phyloP scores from a whole-genome alignment of 2,888 invertebrate species.

The Pristionchus entomophagus region DNA sequence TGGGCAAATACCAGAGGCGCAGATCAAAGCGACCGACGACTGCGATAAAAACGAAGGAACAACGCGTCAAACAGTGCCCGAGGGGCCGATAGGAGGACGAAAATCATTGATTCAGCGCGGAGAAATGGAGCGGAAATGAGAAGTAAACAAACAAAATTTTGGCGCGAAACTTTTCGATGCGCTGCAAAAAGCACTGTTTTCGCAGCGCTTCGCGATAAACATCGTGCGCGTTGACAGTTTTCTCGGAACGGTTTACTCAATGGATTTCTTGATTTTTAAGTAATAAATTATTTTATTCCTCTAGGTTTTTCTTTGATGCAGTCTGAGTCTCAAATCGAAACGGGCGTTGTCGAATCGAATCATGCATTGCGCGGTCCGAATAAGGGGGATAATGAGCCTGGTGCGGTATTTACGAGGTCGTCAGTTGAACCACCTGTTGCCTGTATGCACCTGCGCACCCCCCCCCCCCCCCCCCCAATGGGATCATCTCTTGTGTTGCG shows the following conservation, averaged over 20 bases:
- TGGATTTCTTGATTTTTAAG: neutral
- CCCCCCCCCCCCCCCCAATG: slow-evolving; percentile 2
- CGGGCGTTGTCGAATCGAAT: neutral
- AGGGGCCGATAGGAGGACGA: neutral
- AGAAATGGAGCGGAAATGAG: neutral
- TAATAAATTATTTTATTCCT: neutral
- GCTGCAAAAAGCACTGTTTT: neutral
- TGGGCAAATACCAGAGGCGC: slow-evolving; percentile 1
- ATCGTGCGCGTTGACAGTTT: too few species aligned
- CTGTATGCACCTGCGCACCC: slow-evolving; percentile 29
- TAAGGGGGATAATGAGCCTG: slow-evolving; percentile 15
- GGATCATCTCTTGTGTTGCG: neutral
- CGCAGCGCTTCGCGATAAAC: too few species aligned
- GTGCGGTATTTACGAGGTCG: slow-evolving; percentile 39
- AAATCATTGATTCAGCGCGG: neutral
- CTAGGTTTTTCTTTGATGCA: neutral
- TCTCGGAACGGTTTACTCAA: neutral
- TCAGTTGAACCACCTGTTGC: slow-evolving; percentile 8
- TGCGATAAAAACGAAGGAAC: slow-evolving; percentile 3
- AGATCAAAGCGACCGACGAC: slow-evolving; percentile 13
- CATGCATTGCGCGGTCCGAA: neutral
- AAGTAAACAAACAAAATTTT: neutral
- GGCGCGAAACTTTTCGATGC: neutral
- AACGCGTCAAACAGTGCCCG: slow-evolving; percentile 34
- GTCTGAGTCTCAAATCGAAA: neutral